Evolutionary conservation across 2,888 invertebrate genomes (phyloP), one percentile per base, ranked within the genome.

Genomic region (Pseudococcus jackbeardsleyi): DNA sequence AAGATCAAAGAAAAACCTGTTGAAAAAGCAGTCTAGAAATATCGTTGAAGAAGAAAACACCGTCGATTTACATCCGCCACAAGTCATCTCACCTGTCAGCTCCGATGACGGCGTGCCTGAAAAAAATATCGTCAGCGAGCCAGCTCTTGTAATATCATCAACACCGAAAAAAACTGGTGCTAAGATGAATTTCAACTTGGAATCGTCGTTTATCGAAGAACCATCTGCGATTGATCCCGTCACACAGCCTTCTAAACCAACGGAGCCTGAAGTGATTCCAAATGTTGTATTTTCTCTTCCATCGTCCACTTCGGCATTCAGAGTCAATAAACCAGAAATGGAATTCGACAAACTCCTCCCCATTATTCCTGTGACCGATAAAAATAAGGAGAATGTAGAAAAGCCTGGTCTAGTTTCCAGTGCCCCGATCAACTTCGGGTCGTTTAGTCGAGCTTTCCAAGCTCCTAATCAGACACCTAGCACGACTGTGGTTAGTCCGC

Each of bases 1-100:
- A 39, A 26, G 87, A 7, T 19, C 77, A 19, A 87, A 87, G 79
- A 87, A 82, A 26, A 87, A 87, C 11, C 82, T 77, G 15, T 33
- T 87, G 17, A 87, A 77, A 4, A 48, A 50, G 3, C 87, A 77
- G 7, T 87, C 87, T n/a, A 87, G 54, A 54, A 79, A 19, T 48
- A 46, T 46, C 48, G 42, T n/a, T 33, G 7, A 7, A 6, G n/a
- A 42, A 11, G 72, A 77, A 86, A 19, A 11, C 33, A n/a, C 64
- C 4, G 17, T 8, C 12, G 72, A 86, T 39, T 8, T 46, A 6
- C 79, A 15, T 19, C n/a, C 79, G 5, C 59, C 33, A 59, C 85
- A 33, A 26, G n/a, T 54, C 42, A 42, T 86, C n/a, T 86, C 68
- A 39, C 86, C 86, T 0, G 86, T 86, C 12, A 86, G 86, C 42